Evolutionary conservation across 1,140 invertebrate genomes (phyloP), one percentile per base, ranked within the genome.

Genomic region (Grapholita molesta): DNA sequence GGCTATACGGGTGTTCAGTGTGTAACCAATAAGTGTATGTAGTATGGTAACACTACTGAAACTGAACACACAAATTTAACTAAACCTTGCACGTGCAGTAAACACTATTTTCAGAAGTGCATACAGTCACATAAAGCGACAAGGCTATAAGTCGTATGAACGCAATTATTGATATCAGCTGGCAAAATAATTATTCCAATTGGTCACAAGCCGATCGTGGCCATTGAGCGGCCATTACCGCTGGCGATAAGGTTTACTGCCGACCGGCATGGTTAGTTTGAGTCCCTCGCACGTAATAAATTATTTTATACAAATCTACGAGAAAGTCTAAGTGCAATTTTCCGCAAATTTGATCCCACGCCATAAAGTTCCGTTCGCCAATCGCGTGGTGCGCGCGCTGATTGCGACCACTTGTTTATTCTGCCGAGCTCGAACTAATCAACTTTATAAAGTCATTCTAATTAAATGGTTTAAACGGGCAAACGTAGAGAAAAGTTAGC

Each of bases 221-320:
- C 76, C 75, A 84, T 84, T 83, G 84, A 76, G 74, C 71, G 70
- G 72, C 83, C 76, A 90, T 90, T 88, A 86, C 83, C 82, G 77
- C 67, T 68, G 65, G 65, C 67, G 86, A 90, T 90, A 89, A 87
- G 80, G 67, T 89, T 89, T 83, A 90, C 71, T 83, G 84, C 78
- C 32, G 72, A 66, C 52, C 84, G 84, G 84, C 77, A 88, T 80
- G 88, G 85, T 89, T 89, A 90, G 88, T 90, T 90, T 88, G 79
- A 86, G 28, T 71, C 73, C 73, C 74, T 82, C 80, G 79, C 83
- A 87, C 86, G 72, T 86, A 82, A 83, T 89, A 90, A 90, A 90
- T 88, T 88, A 87, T 88, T 84, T 83, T 87, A 87, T 82, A 82
- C 78, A 73, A 81, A 80, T 77, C 66, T 76, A 68, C 42, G 64